Percentiles rank a stretch among this genome's conserved stretches.
These are phyloP conservation scores for Cosmopolites sordidus DNA, from an alignment of 2,888 invertebrate genomes.

Conservation along the genomic window DNA sequence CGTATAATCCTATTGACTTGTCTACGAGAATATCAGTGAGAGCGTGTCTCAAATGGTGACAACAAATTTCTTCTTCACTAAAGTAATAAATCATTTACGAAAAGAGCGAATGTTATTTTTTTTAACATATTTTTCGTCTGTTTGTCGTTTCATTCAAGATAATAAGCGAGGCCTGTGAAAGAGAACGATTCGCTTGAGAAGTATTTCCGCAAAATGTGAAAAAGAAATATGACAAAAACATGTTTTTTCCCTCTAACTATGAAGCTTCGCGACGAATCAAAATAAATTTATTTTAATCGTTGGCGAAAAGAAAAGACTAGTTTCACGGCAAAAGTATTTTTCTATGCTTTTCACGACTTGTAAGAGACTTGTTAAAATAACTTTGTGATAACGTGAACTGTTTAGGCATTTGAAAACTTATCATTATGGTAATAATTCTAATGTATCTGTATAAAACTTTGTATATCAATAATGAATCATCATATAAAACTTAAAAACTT, in stretches of 20 bases:
- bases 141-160: conserved; percentile 11
- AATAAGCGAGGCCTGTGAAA: conserved; percentile 10
- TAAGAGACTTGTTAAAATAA: no score
- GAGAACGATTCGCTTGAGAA: conserved; percentile 1
- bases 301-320: not conserved
- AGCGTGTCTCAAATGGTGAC: conserved; percentile 15
- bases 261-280: conserved; percentile 12
- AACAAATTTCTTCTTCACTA: no score
- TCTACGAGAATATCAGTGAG: no score
- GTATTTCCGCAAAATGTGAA: conserved; percentile 2
- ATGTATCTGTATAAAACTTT: no score
- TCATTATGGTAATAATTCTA: conserved; percentile 12
- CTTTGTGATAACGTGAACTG: conserved; percentile 8
- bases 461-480: no score
- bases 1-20: no score
- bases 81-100: conserved; percentile 13
- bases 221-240: conserved; percentile 23
- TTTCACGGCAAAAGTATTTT: not conserved
- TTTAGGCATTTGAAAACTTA: conserved; percentile 10
- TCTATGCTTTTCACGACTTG: not conserved
- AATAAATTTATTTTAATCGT: conserved; percentile 16
- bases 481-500: no score
- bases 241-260: conserved; percentile 18
- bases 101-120: conserved; percentile 18
- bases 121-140: conserved; percentile 20